Evolutionary conservation across 2,888 invertebrate species (phyloP).

Genomic region (Andrena bucephala): DNA sequence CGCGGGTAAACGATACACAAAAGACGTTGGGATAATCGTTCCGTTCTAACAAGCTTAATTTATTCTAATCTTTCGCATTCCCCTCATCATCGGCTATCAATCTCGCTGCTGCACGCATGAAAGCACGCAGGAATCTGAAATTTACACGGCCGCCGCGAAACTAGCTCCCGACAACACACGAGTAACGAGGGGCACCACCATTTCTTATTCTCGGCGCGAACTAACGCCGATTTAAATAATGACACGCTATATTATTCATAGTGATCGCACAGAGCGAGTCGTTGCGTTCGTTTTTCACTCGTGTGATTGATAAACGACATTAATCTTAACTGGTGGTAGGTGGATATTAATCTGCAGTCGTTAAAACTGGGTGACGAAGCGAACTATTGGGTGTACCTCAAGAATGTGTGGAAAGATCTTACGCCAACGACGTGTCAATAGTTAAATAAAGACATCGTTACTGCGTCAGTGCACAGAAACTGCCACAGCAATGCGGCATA

Average conservation of each 20-base stretch:
- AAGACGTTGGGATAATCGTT: background rate
- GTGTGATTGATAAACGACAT: constrained; percentile 13
- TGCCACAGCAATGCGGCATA: too few species aligned
- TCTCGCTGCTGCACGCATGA: constrained; percentile 6
- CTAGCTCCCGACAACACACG: background rate
- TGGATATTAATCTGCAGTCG: background rate
- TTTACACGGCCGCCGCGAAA: constrained; percentile 18
- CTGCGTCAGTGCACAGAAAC: too few species aligned
- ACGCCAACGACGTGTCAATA: too few species aligned
- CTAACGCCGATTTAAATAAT: constrained; percentile 29
- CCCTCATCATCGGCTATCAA: constrained; percentile 15
- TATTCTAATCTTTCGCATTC: constrained; percentile 16
- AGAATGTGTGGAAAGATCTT: background rate
- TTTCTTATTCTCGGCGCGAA: constrained; percentile 14
- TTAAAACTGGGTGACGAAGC: background rate
- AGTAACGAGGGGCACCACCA: background rate
- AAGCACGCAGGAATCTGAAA: constrained; percentile 5
- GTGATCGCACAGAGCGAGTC: background rate
- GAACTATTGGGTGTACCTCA: too few species aligned
- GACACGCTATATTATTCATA: constrained; percentile 23
- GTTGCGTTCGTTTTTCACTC: background rate
- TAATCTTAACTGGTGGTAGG: background rate
- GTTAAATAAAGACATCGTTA: too few species aligned
- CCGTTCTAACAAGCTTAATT: background rate
- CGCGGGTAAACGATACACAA: background rate